phyloP scores from a whole-genome alignment of 2,888 invertebrate species.

The Nomada lathburiana region DNA sequence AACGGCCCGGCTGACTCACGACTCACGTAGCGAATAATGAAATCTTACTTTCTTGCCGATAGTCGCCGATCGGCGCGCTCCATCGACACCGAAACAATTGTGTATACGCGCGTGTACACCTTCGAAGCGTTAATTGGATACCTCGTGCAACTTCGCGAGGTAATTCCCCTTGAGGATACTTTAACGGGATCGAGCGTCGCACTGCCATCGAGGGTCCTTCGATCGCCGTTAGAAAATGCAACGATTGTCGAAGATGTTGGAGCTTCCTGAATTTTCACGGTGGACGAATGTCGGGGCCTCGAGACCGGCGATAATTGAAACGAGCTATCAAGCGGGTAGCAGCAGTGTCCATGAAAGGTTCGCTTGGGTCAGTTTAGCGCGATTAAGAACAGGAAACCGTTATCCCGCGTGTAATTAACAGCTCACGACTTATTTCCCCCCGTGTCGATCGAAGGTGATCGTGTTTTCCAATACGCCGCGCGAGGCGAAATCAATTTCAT shows the following conservation, averaged over 20 bases:
- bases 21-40: slow-evolving; percentile 64
- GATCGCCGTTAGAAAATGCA: no score
- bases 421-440: not conserved
- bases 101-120: not conserved
- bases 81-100: not conserved
- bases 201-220: no score
- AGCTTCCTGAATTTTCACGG: no score
- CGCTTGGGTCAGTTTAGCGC: slow-evolving; percentile 32
- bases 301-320: no score
- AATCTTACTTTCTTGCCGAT: slow-evolving; percentile 59
- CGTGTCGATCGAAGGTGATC: slow-evolving; percentile 44
- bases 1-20: slow-evolving; percentile 59
- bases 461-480: slow-evolving; percentile 30
- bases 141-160: slow-evolving; percentile 11
- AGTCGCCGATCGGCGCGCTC: slow-evolving; percentile 9
- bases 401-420: slow-evolving; percentile 23
- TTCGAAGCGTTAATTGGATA: slow-evolving; percentile 42
- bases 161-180: no score
- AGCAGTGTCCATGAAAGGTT: slow-evolving; percentile 29
- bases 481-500: slow-evolving; percentile 37
- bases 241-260: no score
- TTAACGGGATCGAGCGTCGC: no score
- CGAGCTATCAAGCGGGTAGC: not conserved
- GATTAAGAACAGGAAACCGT: slow-evolving; percentile 30
- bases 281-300: no score